Base-by-base conservation (phyloP, 2,113 vertebrate species). In the Hyla sarda region DNA sequence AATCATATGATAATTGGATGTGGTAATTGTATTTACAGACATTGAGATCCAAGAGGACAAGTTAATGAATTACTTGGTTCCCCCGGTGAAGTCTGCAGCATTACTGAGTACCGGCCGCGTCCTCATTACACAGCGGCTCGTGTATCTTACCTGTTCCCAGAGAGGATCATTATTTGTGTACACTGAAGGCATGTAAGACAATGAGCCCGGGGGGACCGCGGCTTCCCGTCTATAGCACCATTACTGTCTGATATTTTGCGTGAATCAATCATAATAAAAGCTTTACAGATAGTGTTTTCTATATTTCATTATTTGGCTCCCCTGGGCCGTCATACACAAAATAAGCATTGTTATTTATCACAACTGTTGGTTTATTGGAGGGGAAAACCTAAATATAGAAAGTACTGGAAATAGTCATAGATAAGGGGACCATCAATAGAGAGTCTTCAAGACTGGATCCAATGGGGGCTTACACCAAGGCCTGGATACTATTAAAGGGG, bases 1-100 rank as follows among this genome's bases (percentile, higher is more conserved):
- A 32, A 14, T 28, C n/a, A 32, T 3, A 69, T 69, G 12, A 1
- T 69, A 69, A 69, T 37, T 69, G 65, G 32, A 21, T 16, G 0
- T 21, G 3, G 10, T 69, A 34, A 69, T 69, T 45, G 23, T 65
- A 82, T 28, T 62, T 60, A 16, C 37, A 60, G 80, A 41, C 67
- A 54, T 3, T 25, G 48, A 14, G 28, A 73, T 41, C 67, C 48
- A 6, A 47, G 47, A 48, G 48, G 47, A 41, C 17, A 54, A 56
- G 82, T 28, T 83, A 83, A 83, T 83, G 73, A 73, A 73, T 83
- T 83, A 83, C 82, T 83, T 8, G 21, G 72, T 83, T 32, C 48
- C 80, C 81, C 65, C 28, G 50, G 41, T 73, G 82, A 54, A 54
- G 82, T 83, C 82, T 83, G 82, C 34, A 45, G 65, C 16, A 73